Percentiles rank a stretch among this genome's conserved stretches.
Evolutionary conservation across 2,113 vertebrate species (phyloP).

Genomic region (Mesocricetus auratus): DNA sequence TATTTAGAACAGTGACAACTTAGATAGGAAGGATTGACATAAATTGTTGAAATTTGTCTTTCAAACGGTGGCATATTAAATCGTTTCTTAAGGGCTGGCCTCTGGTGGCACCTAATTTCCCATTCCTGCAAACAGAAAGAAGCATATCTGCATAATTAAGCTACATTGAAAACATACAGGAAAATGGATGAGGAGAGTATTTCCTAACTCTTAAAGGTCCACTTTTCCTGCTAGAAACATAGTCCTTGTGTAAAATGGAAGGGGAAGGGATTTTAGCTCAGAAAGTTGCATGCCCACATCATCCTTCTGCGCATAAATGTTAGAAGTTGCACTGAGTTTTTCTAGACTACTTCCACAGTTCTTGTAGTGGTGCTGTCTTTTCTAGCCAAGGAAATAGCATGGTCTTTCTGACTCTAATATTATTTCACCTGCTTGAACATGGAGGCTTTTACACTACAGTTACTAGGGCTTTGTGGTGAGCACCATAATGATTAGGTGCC

Average conservation of each 20-base stretch:
- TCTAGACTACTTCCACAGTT: slow-evolving; percentile 46
- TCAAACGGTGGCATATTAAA: slow-evolving; percentile 56
- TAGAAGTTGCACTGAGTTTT: slow-evolving; percentile 59
- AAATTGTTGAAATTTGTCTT: slow-evolving; percentile 61
- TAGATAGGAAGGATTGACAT: slow-evolving; percentile 64
- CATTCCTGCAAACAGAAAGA: background rate
- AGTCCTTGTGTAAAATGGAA: slow-evolving; percentile 28
- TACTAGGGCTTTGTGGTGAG: background rate
- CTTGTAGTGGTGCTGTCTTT: background rate
- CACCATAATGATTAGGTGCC: background rate
- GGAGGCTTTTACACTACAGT: background rate
- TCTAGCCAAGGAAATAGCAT: background rate
- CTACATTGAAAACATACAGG: background rate
- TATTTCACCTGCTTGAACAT: slow-evolving; percentile 39
- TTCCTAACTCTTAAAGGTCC: slow-evolving; percentile 29
- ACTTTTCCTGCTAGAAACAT: slow-evolving; percentile 32
- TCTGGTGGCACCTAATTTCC: background rate
- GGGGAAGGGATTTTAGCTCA: slow-evolving; percentile 35
- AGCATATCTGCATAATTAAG: background rate
- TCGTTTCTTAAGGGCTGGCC: slow-evolving; percentile 34
- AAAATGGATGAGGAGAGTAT: background rate
- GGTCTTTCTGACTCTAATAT: slow-evolving; percentile 31
- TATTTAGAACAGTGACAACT: slow-evolving; percentile 77
- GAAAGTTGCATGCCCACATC: slow-evolving; percentile 5
- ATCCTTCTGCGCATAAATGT: slow-evolving; percentile 45